A percentile compares a stretch with the other conserved stretches of the same genome.
Conservation (phyloP, 2,888 invertebrate species). For the Xestia ashworthii region DNA sequence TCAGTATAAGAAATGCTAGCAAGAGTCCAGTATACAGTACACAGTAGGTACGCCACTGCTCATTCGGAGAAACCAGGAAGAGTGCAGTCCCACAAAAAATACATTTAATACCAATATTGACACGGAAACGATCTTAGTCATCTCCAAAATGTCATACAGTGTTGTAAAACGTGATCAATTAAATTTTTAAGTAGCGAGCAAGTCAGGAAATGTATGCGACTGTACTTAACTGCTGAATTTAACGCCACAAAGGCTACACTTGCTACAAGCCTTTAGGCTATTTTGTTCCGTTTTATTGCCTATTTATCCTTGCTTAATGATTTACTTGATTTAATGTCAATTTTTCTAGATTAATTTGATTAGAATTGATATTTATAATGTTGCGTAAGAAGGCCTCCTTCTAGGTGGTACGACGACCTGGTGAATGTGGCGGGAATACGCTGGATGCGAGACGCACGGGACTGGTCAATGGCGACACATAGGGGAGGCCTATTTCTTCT, state of each 20-base stretch:
- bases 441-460: too few species aligned
- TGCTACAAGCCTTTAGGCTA: not conserved
- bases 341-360: too few species aligned
- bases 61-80: constrained; percentile 21
- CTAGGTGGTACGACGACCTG: too few species aligned
- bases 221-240: constrained; percentile 1
- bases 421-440: too few species aligned
- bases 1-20: not conserved
- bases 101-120: constrained; percentile 26
- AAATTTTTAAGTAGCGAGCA: constrained; percentile 45
- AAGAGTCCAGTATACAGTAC: not conserved
- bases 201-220: constrained; percentile 52
- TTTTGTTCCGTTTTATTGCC: constrained; percentile 4
- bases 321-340: too few species aligned
- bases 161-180: constrained; percentile 45
- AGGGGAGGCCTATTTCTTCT: too few species aligned
- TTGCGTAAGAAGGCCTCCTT: too few species aligned
- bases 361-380: too few species aligned
- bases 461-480: too few species aligned
- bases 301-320: constrained; percentile 10
- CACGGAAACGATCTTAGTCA: constrained; percentile 53
- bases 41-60: too few species aligned
- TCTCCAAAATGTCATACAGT: constrained; percentile 50
- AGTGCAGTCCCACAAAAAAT: constrained; percentile 23
- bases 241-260: not conserved